Conservation (phyloP, 1,140 invertebrate genomes). For the Drosophila chauvacae region DNA sequence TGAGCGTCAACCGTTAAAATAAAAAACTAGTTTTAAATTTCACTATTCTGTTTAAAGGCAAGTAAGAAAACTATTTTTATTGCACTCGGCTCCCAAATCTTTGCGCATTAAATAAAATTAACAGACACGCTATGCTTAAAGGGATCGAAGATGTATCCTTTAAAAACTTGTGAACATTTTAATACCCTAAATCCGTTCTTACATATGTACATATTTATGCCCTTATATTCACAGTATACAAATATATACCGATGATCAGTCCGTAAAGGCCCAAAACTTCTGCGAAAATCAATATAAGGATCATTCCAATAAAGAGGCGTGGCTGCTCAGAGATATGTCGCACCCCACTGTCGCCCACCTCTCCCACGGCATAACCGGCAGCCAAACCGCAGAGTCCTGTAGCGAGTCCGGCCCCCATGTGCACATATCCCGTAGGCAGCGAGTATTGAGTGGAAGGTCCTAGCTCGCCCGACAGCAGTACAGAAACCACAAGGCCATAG, state of each 20-base stretch:
- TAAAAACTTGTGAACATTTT: neutral
- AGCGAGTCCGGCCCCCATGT: conserved; percentile 94
- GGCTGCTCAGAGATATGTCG: conserved; percentile 96
- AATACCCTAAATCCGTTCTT: neutral
- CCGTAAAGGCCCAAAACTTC: conserved; percentile 98
- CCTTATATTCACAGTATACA: conserved; percentile 88
- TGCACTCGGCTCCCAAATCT: too few relatives aligned
- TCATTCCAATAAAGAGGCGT: conserved; percentile 97
- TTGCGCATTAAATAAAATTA: too few relatives aligned
- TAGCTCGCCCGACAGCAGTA: conserved; percentile 92
- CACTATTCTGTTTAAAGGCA: too few relatives aligned
- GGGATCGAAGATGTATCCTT: too few relatives aligned
- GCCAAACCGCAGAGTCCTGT: conserved; percentile 96
- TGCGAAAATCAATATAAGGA: conserved; percentile 97
- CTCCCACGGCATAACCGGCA: conserved; percentile 96
- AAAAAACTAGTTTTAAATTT: too few relatives aligned
- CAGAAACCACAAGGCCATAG: conserved; percentile 96
- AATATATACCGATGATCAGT: conserved; percentile 96
- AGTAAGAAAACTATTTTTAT: too few relatives aligned
- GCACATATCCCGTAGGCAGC: conserved; percentile 91
- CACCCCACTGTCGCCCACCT: conserved; percentile 96
- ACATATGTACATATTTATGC: neutral
- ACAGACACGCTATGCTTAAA: too few relatives aligned
- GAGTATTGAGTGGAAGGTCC: conserved; percentile 85
- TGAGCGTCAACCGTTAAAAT: too few relatives aligned